phyloP scores from a whole-genome alignment of 2,113 vertebrate genomes.

The Genyomyrus donnyi region DNA sequence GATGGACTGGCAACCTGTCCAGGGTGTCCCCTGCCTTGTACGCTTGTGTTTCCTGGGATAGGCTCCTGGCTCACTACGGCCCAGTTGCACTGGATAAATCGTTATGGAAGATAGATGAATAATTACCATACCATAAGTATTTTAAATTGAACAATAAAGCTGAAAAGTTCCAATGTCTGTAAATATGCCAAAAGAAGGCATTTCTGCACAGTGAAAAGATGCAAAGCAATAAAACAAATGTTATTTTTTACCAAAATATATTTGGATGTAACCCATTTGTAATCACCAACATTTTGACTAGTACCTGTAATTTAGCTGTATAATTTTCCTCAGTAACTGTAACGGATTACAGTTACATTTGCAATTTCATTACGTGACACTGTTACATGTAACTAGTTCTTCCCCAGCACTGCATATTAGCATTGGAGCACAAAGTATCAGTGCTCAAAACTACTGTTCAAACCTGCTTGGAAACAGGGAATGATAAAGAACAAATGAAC shows the following conservation, averaged over 20 bases:
- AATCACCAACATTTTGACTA: background rate
- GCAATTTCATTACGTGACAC: background rate
- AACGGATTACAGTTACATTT: background rate
- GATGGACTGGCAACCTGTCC: background rate
- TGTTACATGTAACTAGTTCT: background rate
- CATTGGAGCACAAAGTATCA: background rate
- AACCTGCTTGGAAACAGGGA: background rate
- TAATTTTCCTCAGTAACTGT: background rate
- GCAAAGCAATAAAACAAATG: background rate
- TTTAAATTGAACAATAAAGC: background rate
- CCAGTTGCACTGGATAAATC: background rate
- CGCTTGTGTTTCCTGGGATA: background rate
- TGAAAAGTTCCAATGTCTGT: background rate
- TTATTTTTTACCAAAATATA: background rate
- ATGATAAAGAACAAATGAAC: background rate
- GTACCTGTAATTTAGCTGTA: background rate
- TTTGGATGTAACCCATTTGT: background rate
- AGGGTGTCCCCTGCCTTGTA: background rate
- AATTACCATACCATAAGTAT: background rate
- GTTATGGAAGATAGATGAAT: background rate
- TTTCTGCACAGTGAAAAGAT: background rate
- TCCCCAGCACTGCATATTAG: background rate
- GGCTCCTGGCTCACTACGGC: background rate
- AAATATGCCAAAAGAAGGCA: background rate
- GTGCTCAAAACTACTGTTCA: background rate